phyloP scores from a whole-genome alignment of 2,113 vertebrate genomes.

The Tretioscincus oriximinensis region DNA sequence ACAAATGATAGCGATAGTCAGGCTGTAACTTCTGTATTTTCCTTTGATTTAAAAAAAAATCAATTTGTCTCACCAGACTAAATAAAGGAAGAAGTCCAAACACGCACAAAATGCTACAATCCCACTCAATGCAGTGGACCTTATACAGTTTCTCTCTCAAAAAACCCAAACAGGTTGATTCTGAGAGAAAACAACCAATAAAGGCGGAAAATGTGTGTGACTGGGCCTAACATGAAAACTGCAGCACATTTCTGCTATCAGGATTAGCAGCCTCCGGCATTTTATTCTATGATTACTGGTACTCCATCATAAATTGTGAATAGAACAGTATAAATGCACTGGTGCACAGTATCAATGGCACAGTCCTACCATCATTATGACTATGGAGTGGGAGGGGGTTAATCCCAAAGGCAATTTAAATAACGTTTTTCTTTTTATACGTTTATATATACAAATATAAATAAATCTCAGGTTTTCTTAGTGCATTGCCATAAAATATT shows the following conservation, averaged over 20 bases:
- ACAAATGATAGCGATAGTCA: slow-evolving; percentile 73
- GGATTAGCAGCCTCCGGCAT: slow-evolving; percentile 53
- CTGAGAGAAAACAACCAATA: slow-evolving; percentile 30
- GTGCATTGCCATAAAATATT: slow-evolving; percentile 95
- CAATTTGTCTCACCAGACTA: slow-evolving; percentile 44
- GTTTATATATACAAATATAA: slow-evolving; percentile 85
- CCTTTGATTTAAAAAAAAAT: slow-evolving; percentile 42
- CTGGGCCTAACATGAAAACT: slow-evolving; percentile 38
- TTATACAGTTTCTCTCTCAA: slow-evolving; percentile 51
- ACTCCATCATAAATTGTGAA: slow-evolving; percentile 63
- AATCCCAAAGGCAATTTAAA: slow-evolving; percentile 94
- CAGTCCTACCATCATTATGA: slow-evolving; percentile 64
- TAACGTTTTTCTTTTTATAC: slow-evolving; percentile 80
- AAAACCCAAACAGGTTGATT: slow-evolving; percentile 51
- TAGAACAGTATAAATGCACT: slow-evolving; percentile 63
- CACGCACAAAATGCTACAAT: slow-evolving; percentile 8
- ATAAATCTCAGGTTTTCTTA: slow-evolving; percentile 91
- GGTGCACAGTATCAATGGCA: slow-evolving; percentile 67
- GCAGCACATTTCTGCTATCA: slow-evolving; percentile 33
- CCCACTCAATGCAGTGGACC: background rate
- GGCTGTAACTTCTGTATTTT: slow-evolving; percentile 68
- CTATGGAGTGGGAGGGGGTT: slow-evolving; percentile 68
- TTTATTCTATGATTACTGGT: slow-evolving; percentile 41
- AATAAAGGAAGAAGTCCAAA: slow-evolving; percentile 31
- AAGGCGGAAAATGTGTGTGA: slow-evolving; percentile 8